These are phyloP conservation scores for Ectropis crepuscularia DNA, from an alignment of 2,888 invertebrate genomes.

Conservation along the genomic window DNA sequence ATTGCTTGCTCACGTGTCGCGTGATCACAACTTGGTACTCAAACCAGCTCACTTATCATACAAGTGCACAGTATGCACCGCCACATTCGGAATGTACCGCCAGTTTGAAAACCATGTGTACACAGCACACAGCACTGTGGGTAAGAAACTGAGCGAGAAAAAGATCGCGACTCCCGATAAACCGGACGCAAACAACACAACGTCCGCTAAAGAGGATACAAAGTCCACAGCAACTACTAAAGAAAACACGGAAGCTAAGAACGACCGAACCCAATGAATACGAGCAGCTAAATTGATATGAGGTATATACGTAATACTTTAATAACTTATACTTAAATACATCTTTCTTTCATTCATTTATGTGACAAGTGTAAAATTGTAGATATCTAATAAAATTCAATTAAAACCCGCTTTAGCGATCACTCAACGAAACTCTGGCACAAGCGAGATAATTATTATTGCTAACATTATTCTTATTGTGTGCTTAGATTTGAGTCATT, in stretches of 20 bases:
- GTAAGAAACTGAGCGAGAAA: constrained; percentile 87
- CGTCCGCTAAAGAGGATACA: constrained; percentile 48
- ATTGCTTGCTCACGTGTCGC: constrained; percentile 94
- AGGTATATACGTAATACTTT: no score
- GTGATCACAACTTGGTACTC: constrained; percentile 95
- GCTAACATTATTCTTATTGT: no score
- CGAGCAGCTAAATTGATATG: constrained; percentile 58
- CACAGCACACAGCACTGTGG: constrained; percentile 95
- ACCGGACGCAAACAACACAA: constrained; percentile 40
- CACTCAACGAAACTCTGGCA: no score
- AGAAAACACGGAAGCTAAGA: constrained; percentile 90
- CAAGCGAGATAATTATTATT: no score
- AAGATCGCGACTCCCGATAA: constrained; percentile 59
- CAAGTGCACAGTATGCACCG: constrained; percentile 97
- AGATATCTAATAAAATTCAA: no score
- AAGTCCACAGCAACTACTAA: constrained; percentile 86
- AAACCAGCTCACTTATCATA: constrained; percentile 97
- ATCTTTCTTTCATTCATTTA: no score
- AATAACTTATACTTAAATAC: no score
- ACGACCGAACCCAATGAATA: constrained; percentile 91
- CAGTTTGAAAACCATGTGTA: constrained; percentile 97
- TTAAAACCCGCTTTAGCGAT: no score
- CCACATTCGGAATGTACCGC: constrained; percentile 97
- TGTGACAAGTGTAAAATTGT: no score
- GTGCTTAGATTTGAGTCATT: no score